phyloP scores from a whole-genome alignment of 2,797 vertebrate genomes.

The Parotocinclus haroldoi region DNA sequence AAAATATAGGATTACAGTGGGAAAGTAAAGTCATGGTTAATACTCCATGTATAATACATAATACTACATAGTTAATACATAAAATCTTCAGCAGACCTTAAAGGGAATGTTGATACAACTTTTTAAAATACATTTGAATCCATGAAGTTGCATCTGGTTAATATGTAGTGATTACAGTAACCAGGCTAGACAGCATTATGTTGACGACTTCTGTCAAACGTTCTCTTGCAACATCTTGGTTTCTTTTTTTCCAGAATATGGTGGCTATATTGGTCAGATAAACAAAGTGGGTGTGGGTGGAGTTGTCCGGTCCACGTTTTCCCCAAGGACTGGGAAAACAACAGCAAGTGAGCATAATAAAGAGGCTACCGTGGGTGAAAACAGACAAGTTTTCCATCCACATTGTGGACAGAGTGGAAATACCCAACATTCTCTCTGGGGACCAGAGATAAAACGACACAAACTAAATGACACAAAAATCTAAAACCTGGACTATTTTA shows the following conservation, averaged over 20 bases:
- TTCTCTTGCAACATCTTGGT: constrained; percentile 59
- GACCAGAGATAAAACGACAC: constrained; percentile 38
- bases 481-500: neutral
- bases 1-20: too few species aligned
- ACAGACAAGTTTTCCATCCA: constrained; percentile 59
- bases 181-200: constrained; percentile 39
- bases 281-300: constrained; percentile 69
- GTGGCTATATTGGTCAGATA: constrained; percentile 75
- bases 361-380: constrained; percentile 51
- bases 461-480: constrained; percentile 19
- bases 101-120: too few species aligned
- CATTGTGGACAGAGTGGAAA: constrained; percentile 40
- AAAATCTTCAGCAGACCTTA: too few species aligned
- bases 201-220: constrained; percentile 44
- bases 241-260: constrained; percentile 71
- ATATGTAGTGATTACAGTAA: neutral
- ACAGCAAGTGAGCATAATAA: constrained; percentile 54
- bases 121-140: too few species aligned
- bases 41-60: too few species aligned
- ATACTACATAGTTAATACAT: too few species aligned
- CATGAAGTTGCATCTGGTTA: too few species aligned
- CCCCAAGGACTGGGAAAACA: constrained; percentile 41
- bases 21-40: too few species aligned
- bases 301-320: constrained; percentile 34
- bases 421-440: constrained; percentile 24